Percentiles rank a stretch among this genome's conserved stretches.
Evolutionary conservation across 2,113 vertebrate species (phyloP).

Genomic region (Erinaceus europaeus): DNA sequence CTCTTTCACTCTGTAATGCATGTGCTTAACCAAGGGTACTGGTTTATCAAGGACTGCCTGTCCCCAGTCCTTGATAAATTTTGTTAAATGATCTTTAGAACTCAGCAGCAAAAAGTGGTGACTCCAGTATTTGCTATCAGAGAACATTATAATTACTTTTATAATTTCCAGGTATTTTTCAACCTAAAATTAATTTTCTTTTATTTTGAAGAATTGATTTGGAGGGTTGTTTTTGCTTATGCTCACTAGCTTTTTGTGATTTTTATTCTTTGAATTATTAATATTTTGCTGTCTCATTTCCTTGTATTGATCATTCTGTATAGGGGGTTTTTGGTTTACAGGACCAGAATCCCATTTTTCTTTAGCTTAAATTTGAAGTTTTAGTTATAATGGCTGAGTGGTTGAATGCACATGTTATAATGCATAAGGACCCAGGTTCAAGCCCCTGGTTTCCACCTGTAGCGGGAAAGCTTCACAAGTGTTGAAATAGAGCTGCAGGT

Average conservation of each 20-base stretch:
- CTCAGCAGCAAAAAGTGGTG: background rate
- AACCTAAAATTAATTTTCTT: background rate
- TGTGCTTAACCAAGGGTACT: no score
- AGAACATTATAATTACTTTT: background rate
- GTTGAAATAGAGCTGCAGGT: no score
- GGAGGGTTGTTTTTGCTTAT: background rate
- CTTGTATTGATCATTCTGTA: background rate
- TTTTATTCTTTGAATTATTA: background rate
- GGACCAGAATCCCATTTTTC: background rate
- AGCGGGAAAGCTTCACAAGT: no score
- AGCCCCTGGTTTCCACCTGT: no score
- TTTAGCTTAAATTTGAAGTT: no score
- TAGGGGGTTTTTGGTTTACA: background rate
- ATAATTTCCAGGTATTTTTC: background rate
- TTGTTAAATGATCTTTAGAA: background rate
- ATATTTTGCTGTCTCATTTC: background rate
- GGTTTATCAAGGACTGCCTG: no score
- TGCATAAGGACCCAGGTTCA: no score
- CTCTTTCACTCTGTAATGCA: no score
- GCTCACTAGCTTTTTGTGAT: background rate
- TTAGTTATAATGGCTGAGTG: no score
- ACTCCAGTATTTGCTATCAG: background rate
- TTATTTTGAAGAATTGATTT: background rate
- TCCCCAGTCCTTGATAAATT: background rate
- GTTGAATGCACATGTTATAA: no score